A percentile compares a stretch with the other conserved stretches of the same genome.
Conservation (phyloP, 1,140 invertebrate species). For the Drosophila subobscura region DNA sequence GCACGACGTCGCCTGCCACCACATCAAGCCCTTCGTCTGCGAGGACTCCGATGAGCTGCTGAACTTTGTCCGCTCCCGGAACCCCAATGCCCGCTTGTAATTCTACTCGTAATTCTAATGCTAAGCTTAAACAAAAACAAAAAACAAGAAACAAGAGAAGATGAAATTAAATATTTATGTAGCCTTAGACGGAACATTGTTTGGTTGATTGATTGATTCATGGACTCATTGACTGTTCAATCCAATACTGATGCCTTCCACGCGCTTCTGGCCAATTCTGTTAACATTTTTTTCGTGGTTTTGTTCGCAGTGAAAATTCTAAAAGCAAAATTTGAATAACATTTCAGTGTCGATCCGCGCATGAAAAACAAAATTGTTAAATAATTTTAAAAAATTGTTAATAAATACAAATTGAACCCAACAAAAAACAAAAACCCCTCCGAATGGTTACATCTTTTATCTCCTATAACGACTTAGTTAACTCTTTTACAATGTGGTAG, state of each 20-base stretch:
- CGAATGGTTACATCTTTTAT: no score
- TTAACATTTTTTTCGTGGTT: slow-evolving; percentile 67
- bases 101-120: slow-evolving; percentile 31
- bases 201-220: slow-evolving; percentile 47
- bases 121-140: slow-evolving; percentile 27
- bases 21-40: slow-evolving; percentile 96
- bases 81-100: slow-evolving; percentile 93
- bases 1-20: slow-evolving; percentile 95
- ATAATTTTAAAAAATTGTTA: slow-evolving; percentile 80
- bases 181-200: slow-evolving; percentile 70
- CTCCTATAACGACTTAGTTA: no score
- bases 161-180: slow-evolving; percentile 72
- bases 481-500: no score
- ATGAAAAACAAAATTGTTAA: slow-evolving; percentile 76
- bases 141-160: slow-evolving; percentile 30
- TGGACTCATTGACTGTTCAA: slow-evolving; percentile 57
- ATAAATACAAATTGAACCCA: slow-evolving; percentile 75
- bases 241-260: slow-evolving; percentile 42
- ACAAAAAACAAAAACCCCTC: slow-evolving; percentile 9
- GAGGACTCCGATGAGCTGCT: slow-evolving; percentile 96
- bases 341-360: slow-evolving; percentile 58
- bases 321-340: slow-evolving; percentile 68
- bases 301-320: slow-evolving; percentile 58
- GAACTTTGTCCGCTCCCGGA: slow-evolving; percentile 94
- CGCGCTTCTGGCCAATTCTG: slow-evolving; percentile 47